These are phyloP conservation scores for Oreohelix idahoensis DNA, from an alignment of 1,140 invertebrate genomes.

Conservation along the genomic window DNA sequence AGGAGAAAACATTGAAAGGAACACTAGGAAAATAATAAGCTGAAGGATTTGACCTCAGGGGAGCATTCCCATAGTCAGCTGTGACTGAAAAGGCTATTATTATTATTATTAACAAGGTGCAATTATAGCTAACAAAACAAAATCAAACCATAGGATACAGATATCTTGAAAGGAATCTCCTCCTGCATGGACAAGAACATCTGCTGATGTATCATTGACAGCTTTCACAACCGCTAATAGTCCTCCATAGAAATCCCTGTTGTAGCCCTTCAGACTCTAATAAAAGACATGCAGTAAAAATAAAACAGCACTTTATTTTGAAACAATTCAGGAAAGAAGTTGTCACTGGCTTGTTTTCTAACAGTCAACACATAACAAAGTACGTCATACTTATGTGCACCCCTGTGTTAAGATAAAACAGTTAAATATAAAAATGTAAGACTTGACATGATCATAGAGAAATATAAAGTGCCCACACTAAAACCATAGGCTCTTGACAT, in stretches of 20 bases:
- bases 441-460: no score
- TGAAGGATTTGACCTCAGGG: no score
- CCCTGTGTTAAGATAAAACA: not conserved
- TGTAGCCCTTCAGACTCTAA: constrained; percentile 20
- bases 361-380: not conserved
- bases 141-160: constrained; percentile 14
- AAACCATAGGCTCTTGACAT: no score
- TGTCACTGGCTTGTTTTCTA: not conserved
- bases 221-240: not conserved
- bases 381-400: not conserved
- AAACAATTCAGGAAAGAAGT: not conserved
- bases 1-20: no score
- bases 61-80: no score
- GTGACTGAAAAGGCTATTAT: no score
- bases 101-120: no score
- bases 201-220: not conserved
- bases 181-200: constrained; percentile 19
- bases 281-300: not conserved
- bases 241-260: constrained; percentile 24
- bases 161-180: constrained; percentile 3
- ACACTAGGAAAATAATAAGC: no score
- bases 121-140: not conserved
- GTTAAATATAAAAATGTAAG: no score
- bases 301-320: not conserved
- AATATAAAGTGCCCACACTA: no score